Evolutionary conservation across 2,888 invertebrate genomes (phyloP).

Genomic region (Apamea epomidion): DNA sequence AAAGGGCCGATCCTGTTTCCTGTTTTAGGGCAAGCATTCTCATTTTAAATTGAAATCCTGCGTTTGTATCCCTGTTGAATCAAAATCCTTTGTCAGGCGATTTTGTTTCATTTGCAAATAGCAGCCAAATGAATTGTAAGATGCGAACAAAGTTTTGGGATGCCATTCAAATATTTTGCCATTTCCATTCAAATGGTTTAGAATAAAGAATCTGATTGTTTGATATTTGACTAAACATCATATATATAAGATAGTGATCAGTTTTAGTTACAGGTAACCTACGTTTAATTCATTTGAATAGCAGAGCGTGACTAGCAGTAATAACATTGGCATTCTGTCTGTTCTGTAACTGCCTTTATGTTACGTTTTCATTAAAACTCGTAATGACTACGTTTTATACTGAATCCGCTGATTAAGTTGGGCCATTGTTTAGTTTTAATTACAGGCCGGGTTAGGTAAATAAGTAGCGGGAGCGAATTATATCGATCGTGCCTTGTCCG

Average conservation of each 20-base stretch:
- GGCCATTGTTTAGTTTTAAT: constrained; percentile 78
- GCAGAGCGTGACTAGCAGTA: constrained; percentile 33
- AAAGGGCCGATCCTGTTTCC: constrained; percentile 67
- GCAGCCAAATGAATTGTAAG: neutral
- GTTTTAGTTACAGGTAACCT: constrained; percentile 1
- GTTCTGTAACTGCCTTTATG: constrained; percentile 19
- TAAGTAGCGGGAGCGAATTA: constrained; percentile 66
- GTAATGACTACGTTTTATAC: constrained; percentile 62
- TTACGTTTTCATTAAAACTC: constrained; percentile 34
- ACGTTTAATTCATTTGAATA: constrained; percentile 27
- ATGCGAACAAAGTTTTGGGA: neutral
- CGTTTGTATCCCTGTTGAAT: constrained; percentile 3
- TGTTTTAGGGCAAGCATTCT: constrained; percentile 53
- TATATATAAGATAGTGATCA: constrained; percentile 19
- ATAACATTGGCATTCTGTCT: constrained; percentile 40
- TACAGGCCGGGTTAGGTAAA: constrained; percentile 69
- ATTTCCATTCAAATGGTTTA: constrained; percentile 4
- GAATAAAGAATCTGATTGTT: constrained; percentile 10
- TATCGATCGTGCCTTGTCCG: constrained; percentile 61
- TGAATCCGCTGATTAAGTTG: constrained; percentile 69
- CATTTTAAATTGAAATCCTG: constrained; percentile 36
- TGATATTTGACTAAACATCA: neutral
- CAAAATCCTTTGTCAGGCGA: constrained; percentile 29
- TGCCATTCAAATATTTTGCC: constrained; percentile 8
- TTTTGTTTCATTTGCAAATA: constrained; percentile 31